Conservation (phyloP, 2,113 vertebrate species). For the Abramis brama region DNA sequence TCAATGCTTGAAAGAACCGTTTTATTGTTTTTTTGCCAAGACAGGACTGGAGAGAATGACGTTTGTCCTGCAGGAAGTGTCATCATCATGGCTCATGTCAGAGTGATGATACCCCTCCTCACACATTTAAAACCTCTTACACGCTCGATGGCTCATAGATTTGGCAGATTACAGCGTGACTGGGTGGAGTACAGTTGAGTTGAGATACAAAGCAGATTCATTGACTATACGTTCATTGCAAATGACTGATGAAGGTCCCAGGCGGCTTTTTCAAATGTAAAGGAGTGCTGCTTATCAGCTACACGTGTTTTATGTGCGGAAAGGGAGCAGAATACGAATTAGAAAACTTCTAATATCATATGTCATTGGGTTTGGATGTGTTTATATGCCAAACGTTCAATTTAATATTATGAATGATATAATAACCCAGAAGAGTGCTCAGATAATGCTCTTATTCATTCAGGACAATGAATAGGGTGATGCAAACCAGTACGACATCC, state of each 20-base stretch:
- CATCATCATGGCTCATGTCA: slow-evolving; percentile 5
- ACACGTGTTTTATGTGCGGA: background rate
- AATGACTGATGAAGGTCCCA: slow-evolving; percentile 21
- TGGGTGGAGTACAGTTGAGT: background rate
- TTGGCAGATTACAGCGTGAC: background rate
- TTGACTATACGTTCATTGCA: background rate
- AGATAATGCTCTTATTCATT: slow-evolving; percentile 23
- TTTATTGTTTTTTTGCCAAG: background rate
- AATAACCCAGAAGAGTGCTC: background rate
- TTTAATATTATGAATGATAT: slow-evolving; percentile 20
- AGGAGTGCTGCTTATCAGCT: slow-evolving; percentile 6
- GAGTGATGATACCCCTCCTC: background rate
- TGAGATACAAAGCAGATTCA: background rate
- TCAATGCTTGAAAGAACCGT: too few species aligned
- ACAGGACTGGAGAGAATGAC: background rate
- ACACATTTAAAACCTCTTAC: slow-evolving; percentile 15
- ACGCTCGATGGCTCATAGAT: background rate
- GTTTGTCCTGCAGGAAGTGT: background rate
- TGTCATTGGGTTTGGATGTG: background rate
- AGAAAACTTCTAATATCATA: background rate
- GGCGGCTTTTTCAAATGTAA: background rate
- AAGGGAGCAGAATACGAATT: background rate
- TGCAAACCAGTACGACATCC: slow-evolving; percentile 8
- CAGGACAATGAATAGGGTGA: slow-evolving; percentile 19
- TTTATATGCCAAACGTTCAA: slow-evolving; percentile 3